These are phyloP conservation scores for Ferdinandea cuprea DNA, from an alignment of 2,888 invertebrate genomes.

Conservation along the genomic window DNA sequence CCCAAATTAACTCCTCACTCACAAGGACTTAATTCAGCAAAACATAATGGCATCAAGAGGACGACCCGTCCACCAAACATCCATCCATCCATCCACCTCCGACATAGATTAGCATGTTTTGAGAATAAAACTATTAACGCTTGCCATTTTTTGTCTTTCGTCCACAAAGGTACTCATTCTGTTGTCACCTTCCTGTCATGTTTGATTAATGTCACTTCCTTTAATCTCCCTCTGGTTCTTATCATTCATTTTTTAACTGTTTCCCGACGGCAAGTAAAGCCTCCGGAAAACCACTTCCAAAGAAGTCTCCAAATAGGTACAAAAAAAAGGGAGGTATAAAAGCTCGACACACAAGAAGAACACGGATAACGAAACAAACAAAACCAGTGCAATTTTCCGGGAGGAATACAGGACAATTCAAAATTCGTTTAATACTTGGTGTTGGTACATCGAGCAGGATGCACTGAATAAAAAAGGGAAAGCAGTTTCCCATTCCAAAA, in stretches of 20 bases:
- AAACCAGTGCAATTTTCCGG: constrained; percentile 31
- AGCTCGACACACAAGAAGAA: constrained; percentile 10
- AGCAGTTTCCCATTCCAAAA: too few relatives aligned
- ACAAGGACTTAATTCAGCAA: neutral
- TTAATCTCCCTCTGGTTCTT: constrained; percentile 60
- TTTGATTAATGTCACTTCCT: constrained; percentile 70
- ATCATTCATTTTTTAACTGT: constrained; percentile 17
- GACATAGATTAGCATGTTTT: constrained; percentile 43
- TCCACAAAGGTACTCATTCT: constrained; percentile 1
- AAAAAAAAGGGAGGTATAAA: neutral
- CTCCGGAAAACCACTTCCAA: constrained; percentile 40
- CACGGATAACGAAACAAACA: constrained; percentile 3
- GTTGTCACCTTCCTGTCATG: constrained; percentile 50
- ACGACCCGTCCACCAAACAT: constrained; percentile 18
- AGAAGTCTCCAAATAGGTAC: constrained; percentile 14
- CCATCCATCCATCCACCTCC: neutral
- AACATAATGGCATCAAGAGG: neutral
- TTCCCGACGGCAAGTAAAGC: constrained; percentile 31
- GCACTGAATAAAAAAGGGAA: constrained; percentile 13
- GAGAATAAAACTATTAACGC: constrained; percentile 43
- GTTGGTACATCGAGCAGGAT: constrained; percentile 34
- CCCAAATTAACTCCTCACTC: neutral
- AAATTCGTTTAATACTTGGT: constrained; percentile 70
- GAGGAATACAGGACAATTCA: constrained; percentile 67
- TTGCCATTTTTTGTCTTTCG: constrained; percentile 21